Percentiles rank a stretch among this genome's conserved stretches.
These are phyloP conservation scores for Xenopus laevis DNA, from an alignment of 2,113 vertebrate genomes.

Conservation along the genomic window DNA sequence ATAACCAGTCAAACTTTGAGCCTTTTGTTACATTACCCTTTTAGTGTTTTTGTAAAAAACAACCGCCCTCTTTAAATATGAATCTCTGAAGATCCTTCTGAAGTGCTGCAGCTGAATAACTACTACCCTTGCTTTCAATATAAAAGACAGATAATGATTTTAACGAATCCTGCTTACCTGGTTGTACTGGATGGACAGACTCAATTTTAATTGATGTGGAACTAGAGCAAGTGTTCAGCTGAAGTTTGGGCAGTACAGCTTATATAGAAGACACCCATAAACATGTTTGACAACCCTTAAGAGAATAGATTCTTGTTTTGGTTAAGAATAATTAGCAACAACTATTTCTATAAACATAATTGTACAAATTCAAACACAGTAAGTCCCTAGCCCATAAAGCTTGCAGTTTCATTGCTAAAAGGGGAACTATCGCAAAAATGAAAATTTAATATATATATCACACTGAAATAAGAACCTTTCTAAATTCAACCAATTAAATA, in stretches of 20 bases:
- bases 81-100: not conserved
- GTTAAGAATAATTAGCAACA: too few species aligned
- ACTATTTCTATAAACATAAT: too few species aligned
- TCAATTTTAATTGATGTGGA: conserved; percentile 11
- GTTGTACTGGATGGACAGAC: conserved; percentile 15
- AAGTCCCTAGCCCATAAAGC: too few species aligned
- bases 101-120: not conserved
- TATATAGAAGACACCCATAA: conserved; percentile 30
- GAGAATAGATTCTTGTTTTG: too few species aligned
- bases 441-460: too few species aligned
- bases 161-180: conserved; percentile 14
- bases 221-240: conserved; percentile 13
- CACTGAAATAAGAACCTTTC: too few species aligned
- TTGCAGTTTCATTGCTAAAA: too few species aligned
- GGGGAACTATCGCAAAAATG: too few species aligned
- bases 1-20: too few species aligned
- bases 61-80: not conserved
- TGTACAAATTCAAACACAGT: too few species aligned
- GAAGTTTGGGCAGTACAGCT: conserved; percentile 29
- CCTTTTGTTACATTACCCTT: too few species aligned
- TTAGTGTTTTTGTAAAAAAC: not conserved
- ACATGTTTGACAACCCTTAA: conserved; percentile 22
- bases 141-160: conserved; percentile 22
- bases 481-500: too few species aligned
- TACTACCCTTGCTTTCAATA: not conserved